phyloP scores from a whole-genome alignment of 2,113 vertebrate genomes.

The Patagioenas fasciata region DNA sequence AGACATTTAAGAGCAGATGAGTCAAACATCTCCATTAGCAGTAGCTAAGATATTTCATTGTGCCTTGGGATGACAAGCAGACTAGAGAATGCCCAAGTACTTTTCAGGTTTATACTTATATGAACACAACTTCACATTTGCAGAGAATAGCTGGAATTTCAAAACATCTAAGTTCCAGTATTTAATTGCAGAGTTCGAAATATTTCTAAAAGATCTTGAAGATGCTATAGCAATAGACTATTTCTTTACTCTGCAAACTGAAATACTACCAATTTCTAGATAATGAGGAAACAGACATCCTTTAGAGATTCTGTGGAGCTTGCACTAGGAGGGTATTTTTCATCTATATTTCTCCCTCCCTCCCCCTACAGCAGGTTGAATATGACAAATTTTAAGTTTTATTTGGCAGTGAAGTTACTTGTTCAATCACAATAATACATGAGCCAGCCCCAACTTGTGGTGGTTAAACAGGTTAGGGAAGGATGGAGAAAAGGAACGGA shows the following conservation, averaged over 20 bases:
- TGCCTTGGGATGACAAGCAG: neutral
- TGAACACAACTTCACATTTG: neutral
- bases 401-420: neutral
- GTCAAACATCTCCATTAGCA: neutral
- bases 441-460: neutral
- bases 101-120: neutral
- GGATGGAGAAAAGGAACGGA: neutral
- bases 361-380: neutral
- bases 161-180: neutral
- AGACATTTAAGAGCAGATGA: neutral
- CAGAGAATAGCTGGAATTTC: neutral
- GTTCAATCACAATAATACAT: neutral
- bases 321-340: neutral
- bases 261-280: neutral
- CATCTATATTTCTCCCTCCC: neutral
- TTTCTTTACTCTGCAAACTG: neutral
- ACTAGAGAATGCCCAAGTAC: neutral
- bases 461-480: neutral
- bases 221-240: neutral
- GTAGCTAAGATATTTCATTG: neutral
- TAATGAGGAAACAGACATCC: neutral
- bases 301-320: neutral
- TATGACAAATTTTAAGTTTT: neutral
- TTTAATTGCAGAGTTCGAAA: neutral
- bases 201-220: neutral